Percentiles rank a stretch among this genome's conserved stretches.
Conservation (phyloP, 2,888 invertebrate genomes). For the Phanerotoma sp. region DNA sequence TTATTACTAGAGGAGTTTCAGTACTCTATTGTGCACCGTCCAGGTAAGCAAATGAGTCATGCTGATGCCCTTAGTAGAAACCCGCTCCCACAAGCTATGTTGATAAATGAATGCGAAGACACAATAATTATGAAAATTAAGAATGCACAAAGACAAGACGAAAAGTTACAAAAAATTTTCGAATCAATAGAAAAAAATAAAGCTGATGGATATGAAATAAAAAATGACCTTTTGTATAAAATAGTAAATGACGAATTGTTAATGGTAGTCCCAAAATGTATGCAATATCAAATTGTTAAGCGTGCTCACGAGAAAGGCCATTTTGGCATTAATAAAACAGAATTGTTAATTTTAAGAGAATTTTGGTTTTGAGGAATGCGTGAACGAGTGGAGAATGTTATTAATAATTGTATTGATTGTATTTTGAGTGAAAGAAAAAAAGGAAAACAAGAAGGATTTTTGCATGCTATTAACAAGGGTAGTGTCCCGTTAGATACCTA, state of each 20-base stretch:
- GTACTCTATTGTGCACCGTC: slow-evolving; percentile 5
- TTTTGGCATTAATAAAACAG: no score
- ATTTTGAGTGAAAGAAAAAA: no score
- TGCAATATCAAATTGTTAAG: slow-evolving; percentile 18
- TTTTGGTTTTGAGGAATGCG: slow-evolving; percentile 26
- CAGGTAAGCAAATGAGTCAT: slow-evolving; percentile 5
- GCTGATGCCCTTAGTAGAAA: slow-evolving; percentile 14
- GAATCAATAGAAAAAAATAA: background rate
- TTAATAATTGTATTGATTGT: slow-evolving; percentile 30
- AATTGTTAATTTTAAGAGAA: slow-evolving; percentile 26
- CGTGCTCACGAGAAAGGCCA: slow-evolving; percentile 25
- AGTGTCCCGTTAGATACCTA: slow-evolving; percentile 27
- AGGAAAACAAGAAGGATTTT: no score
- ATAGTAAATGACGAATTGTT: slow-evolving; percentile 7
- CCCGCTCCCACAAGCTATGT: background rate
- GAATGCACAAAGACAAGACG: slow-evolving; percentile 18
- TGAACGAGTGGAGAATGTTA: slow-evolving; percentile 21
- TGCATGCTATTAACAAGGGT: slow-evolving; percentile 24
- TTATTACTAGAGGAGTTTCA: slow-evolving; percentile 9
- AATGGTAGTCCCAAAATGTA: slow-evolving; percentile 15
- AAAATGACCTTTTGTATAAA: slow-evolving; percentile 5
- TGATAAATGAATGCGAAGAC: slow-evolving; percentile 11
- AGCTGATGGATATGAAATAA: slow-evolving; percentile 1
- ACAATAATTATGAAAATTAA: slow-evolving; percentile 8
- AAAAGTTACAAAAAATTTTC: slow-evolving; percentile 2